These are phyloP conservation scores for Scaeva pyrastri DNA, from an alignment of 2,888 invertebrate species.

Conservation along the genomic window DNA sequence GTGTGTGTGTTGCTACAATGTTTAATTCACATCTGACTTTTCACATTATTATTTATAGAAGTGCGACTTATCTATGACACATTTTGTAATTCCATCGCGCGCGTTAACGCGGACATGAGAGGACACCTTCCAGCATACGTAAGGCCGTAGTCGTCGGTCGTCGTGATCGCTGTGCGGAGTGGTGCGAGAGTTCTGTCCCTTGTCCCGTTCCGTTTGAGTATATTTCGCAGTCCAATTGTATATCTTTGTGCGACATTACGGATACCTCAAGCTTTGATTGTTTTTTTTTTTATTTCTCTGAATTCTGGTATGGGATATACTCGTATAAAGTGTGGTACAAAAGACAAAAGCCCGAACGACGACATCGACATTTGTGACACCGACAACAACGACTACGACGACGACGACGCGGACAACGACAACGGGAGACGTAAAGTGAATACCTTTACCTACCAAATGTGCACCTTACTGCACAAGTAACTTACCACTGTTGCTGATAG, in stretches of 20 bases:
- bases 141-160: constrained; percentile 24
- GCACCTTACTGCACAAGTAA: constrained; percentile 67
- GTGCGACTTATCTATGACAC: constrained; percentile 76
- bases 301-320: constrained; percentile 46
- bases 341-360: constrained; percentile 73
- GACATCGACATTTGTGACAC: constrained; percentile 66
- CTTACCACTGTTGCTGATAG: constrained; percentile 14
- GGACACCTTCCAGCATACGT: constrained; percentile 67
- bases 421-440: constrained; percentile 72
- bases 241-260: constrained; percentile 53
- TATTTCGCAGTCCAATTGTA: constrained; percentile 47
- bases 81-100: constrained; percentile 75
- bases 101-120: constrained; percentile 74
- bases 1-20: constrained; percentile 42
- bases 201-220: constrained; percentile 17
- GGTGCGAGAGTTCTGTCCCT: neutral
- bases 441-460: constrained; percentile 53
- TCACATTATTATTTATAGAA: constrained; percentile 76
- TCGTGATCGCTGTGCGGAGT: neutral
- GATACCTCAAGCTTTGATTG: constrained; percentile 49
- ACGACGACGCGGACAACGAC: constrained; percentile 39
- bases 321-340: constrained; percentile 28
- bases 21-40: constrained; percentile 76
- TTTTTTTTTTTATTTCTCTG: constrained; percentile 6
- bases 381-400: constrained; percentile 54